A percentile compares a stretch with the other conserved stretches of the same genome.
Conservation (phyloP, 1,140 invertebrate species). For the Latrodectus geometricus region DNA sequence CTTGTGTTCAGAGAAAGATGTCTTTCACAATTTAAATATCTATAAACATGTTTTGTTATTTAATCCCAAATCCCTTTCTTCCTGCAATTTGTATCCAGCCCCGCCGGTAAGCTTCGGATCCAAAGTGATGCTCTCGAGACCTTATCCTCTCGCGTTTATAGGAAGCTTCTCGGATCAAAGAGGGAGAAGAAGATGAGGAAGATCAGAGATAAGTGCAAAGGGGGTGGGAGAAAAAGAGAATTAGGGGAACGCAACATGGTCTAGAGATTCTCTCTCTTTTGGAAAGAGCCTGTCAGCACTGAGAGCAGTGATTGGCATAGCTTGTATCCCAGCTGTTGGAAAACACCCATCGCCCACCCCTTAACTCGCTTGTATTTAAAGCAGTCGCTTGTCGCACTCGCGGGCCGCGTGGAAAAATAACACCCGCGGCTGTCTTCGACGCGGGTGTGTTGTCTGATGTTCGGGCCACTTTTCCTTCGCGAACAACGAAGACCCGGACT, state of each 20-base stretch:
- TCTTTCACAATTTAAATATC: too few species aligned
- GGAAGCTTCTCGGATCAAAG: conserved; percentile 47
- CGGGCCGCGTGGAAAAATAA: conserved; percentile 44
- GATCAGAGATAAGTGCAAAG: background rate
- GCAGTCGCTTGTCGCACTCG: conserved; percentile 44
- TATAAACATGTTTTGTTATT: too few species aligned
- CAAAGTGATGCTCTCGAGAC: conserved; percentile 39
- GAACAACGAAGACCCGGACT: too few species aligned
- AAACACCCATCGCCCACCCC: background rate
- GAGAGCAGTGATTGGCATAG: conserved; percentile 46
- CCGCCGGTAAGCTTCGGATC: background rate
- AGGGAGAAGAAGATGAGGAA: conserved; percentile 32
- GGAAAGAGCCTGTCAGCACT: conserved; percentile 22
- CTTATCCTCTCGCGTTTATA: background rate
- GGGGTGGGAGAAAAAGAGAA: conserved; percentile 24
- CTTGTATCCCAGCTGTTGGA: conserved; percentile 20
- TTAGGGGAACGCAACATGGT: background rate
- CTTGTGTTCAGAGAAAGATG: too few species aligned
- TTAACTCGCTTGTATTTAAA: conserved; percentile 30
- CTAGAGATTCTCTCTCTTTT: conserved; percentile 12
- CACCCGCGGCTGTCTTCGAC: conserved; percentile 29
- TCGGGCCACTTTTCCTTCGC: too few species aligned
- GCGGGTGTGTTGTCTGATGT: conserved; percentile 13
- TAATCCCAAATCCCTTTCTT: too few species aligned
- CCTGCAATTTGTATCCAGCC: conserved; percentile 1